Conservation (phyloP, 2,113 vertebrate genomes). For the Xiphophorus hellerii region DNA sequence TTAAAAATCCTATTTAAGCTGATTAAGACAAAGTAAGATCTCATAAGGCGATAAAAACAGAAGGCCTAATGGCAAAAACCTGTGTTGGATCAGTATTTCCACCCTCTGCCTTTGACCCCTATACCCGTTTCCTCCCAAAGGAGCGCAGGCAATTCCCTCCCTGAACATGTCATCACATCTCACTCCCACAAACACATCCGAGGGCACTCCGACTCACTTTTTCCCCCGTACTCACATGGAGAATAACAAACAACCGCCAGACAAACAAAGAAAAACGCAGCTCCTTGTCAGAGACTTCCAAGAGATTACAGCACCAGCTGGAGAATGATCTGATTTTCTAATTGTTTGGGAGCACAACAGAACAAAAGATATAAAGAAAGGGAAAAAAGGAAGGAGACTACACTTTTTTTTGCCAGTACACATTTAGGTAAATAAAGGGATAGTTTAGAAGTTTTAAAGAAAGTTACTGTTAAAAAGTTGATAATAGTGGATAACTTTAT, state of each 20-base stretch:
- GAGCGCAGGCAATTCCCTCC: conserved; percentile 42
- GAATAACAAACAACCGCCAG: conserved; percentile 70
- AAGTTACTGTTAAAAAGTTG: too few relatives aligned
- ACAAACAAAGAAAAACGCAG: conserved; percentile 61
- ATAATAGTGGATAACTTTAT: too few relatives aligned
- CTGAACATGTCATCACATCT: conserved; percentile 53
- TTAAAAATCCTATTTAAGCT: conserved; percentile 24
- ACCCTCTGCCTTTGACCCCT: conserved; percentile 16
- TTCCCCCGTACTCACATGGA: conserved; percentile 61
- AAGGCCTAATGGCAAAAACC: conserved; percentile 69
- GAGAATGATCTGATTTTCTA: conserved; percentile 37
- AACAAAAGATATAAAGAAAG: conserved; percentile 4
- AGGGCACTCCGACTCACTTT: conserved; percentile 62
- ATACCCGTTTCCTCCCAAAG: conserved; percentile 49
- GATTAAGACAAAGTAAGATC: conserved; percentile 27
- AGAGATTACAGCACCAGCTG: conserved; percentile 48
- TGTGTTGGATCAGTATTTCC: conserved; percentile 55
- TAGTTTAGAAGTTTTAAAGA: too few relatives aligned
- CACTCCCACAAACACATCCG: conserved; percentile 60
- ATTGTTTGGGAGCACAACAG: conserved; percentile 21
- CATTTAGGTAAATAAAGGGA: too few relatives aligned
- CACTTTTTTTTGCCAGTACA: not conserved
- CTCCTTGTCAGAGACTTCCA: conserved; percentile 56
- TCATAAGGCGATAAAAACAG: conserved; percentile 27
- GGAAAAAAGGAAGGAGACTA: not conserved